Conservation (phyloP, 2,888 invertebrate species). For the Melieria picta region DNA sequence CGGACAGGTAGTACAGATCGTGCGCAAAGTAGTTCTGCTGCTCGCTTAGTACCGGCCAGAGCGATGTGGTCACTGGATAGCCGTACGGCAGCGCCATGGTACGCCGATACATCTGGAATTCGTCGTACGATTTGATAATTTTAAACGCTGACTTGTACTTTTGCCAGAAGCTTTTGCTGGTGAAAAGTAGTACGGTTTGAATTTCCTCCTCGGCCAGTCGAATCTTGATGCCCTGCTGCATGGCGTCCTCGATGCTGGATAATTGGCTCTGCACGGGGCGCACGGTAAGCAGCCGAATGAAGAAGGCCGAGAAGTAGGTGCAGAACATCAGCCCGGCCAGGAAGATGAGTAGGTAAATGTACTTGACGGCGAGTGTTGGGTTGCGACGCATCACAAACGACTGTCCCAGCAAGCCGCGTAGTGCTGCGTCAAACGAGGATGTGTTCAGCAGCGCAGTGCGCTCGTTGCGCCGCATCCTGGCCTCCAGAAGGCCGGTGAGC, state of each 20-base stretch:
- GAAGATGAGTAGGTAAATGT: constrained; percentile 15
- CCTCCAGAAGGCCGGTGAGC: too few species aligned
- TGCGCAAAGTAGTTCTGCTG: constrained; percentile 22
- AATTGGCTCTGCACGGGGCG: constrained; percentile 10
- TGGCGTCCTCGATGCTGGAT: neutral
- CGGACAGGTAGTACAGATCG: constrained; percentile 17
- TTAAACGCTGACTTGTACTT: constrained; percentile 9
- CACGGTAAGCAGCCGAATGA: constrained; percentile 15
- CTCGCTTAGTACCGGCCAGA: constrained; percentile 16
- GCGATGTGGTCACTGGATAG: constrained; percentile 13
- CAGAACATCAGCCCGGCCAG: constrained; percentile 1
- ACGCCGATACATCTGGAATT: constrained; percentile 18
- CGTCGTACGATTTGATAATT: constrained; percentile 4
- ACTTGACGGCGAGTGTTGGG: neutral
- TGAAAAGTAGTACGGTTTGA: neutral
- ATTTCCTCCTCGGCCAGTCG: neutral
- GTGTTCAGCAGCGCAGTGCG: too few species aligned
- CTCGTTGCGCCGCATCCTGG: too few species aligned
- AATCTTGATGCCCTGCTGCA: neutral
- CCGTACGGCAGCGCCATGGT: constrained; percentile 15
- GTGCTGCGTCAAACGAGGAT: neutral
- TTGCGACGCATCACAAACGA: neutral
- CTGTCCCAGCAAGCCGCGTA: neutral
- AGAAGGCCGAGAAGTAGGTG: constrained; percentile 13
- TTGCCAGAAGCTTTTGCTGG: constrained; percentile 13